These are phyloP conservation scores for Epistrophe eligans DNA, from an alignment of 2,888 invertebrate genomes.

Conservation along the genomic window DNA sequence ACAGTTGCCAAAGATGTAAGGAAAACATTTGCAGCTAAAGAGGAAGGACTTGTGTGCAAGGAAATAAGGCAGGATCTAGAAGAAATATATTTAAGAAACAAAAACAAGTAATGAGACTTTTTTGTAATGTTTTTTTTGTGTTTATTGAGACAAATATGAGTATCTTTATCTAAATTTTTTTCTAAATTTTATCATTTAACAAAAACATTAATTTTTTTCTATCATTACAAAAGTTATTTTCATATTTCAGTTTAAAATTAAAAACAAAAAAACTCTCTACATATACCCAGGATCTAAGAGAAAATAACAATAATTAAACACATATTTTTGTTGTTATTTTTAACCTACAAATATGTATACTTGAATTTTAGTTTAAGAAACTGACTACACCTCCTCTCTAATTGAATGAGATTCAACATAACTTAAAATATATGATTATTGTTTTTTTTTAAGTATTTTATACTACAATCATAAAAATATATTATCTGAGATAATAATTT, in stretches of 20 bases:
- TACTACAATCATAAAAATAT: slow-evolving; percentile 5
- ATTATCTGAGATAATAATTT: slow-evolving; percentile 17
- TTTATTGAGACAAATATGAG: not conserved
- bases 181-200: not conserved
- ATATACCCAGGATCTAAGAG: not conserved
- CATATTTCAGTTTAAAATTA: not conserved
- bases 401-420: slow-evolving; percentile 13
- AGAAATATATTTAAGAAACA: not conserved
- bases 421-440: not conserved
- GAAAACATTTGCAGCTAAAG: slow-evolving; percentile 74
- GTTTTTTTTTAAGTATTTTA: not conserved
- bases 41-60: slow-evolving; percentile 17
- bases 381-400: not conserved
- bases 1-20: slow-evolving; percentile 41
- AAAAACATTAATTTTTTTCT: not conserved
- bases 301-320: not conserved
- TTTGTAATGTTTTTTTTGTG: not conserved
- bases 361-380: not conserved
- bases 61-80: slow-evolving; percentile 18
- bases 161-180: not conserved
- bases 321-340: not conserved
- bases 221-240: not conserved
- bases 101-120: not conserved
- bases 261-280: not conserved
- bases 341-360: not conserved